phyloP scores from a whole-genome alignment of 2,113 vertebrate species.

The Calonectris borealis region DNA sequence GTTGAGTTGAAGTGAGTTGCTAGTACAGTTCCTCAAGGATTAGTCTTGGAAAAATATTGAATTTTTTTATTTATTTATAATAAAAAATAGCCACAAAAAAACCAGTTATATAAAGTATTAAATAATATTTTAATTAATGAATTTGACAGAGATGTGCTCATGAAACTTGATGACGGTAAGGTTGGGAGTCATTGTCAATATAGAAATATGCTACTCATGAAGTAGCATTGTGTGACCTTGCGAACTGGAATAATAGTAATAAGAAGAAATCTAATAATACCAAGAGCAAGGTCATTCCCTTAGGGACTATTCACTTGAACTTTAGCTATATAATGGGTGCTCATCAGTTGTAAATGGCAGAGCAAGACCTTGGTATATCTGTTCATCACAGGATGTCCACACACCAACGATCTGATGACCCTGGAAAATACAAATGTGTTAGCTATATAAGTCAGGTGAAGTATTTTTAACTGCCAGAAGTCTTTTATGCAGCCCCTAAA shows the following conservation, averaged over 20 bases:
- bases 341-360: neutral
- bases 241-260: neutral
- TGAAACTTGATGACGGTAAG: rapidly evolving
- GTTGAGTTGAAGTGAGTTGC: neutral
- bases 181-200: neutral
- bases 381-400: neutral
- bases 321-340: neutral
- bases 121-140: neutral
- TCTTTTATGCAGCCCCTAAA: neutral
- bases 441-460: neutral
- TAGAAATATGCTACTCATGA: neutral
- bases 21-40: neutral
- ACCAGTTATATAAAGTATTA: neutral
- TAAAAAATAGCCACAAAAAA: neutral
- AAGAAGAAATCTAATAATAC: slow-evolving; percentile 27
- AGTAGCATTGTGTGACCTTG: neutral
- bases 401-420: neutral
- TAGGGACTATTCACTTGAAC: neutral
- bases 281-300: neutral
- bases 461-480: neutral
- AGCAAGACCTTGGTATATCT: neutral
- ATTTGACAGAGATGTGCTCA: neutral
- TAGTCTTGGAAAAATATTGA: neutral
- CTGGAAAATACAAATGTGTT: neutral
- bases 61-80: neutral